Evolutionary conservation across 92 coral and sea anemone species (phyloP), one percentile per base, ranked within the genome.

Genomic region (Plumapathes pennacea): DNA sequence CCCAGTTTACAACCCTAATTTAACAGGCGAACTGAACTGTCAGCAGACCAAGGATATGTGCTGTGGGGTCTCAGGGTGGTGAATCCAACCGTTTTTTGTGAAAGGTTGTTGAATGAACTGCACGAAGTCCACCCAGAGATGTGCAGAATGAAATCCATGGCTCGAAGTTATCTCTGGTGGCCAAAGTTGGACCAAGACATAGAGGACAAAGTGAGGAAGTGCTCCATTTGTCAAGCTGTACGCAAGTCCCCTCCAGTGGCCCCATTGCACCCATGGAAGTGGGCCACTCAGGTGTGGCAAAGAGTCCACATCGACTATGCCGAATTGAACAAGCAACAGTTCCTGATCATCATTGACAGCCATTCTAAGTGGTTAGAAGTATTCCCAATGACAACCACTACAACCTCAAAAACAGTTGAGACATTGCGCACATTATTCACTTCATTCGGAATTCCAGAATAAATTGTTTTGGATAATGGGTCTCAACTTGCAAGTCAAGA

Each of bases 301-400:
- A 60, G 76, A 47, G 51, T 67, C 11, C 83, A 76, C 41, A 53
- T 66, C 4, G 76, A 67, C 50, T 66, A 32, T 76, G 62, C 83
- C 47, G 76, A 59, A 42, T 26, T 34, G 23, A 76, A 68, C 69
- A 76, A 76, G 23, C 66, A 66, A 38, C 62, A 54, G 54, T 66
- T 76, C 51, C 38, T 76, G 19, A 13, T 76, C 25, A 42, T 76
- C 22, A 39, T 57, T 40, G 83, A 76, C 42, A 44, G 69, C 26
- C 71, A 76, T 52, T 76, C 83, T 5, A 76, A 76, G 60, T 75
- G 82, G 75, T 48, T 75, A 41, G 60, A 75, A 34, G 61, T 65
- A 12, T 44, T 72, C 18, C 80, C 71, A 13, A 72, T 50, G 64
- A 38, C 43, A 15, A 46, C 44, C 17, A 71, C 61, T 32, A 61